A percentile compares a stretch with the other conserved stretches of the same genome.
phyloP scores from a whole-genome alignment of 2,113 vertebrate genomes.

The Neotoma lepida region DNA sequence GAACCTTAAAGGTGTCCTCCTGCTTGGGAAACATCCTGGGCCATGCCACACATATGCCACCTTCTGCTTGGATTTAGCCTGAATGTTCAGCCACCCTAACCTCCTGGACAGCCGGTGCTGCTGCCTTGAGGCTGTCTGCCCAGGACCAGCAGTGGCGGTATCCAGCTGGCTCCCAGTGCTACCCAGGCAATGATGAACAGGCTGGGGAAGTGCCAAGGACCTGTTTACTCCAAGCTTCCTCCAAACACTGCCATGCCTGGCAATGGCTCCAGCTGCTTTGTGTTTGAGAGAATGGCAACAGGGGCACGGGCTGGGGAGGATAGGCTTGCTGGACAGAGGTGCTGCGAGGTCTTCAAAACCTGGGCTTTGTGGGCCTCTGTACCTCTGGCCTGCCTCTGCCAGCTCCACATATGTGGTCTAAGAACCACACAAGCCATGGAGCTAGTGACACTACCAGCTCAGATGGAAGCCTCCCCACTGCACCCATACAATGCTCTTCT shows the following conservation, averaged over 20 bases:
- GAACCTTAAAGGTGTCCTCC: accelerated
- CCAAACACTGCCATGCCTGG: neutral
- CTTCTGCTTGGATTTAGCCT: neutral
- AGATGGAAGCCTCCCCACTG: accelerated
- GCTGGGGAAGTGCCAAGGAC: neutral
- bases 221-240: too few species aligned
- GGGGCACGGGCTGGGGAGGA: neutral
- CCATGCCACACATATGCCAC: neutral
- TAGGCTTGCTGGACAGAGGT: neutral
- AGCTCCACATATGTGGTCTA: neutral
- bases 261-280: neutral
- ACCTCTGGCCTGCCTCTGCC: neutral
- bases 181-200: neutral
- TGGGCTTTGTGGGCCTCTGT: neutral
- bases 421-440: neutral
- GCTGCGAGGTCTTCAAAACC: neutral
- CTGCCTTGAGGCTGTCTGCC: neutral
- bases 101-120: neutral
- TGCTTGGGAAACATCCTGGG: accelerated
- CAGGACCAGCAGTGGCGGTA: neutral
- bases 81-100: neutral
- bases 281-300: neutral
- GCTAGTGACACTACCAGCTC: neutral
- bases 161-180: neutral
- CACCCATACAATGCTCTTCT: neutral